A percentile compares a stretch with the other conserved stretches of the same genome.
Conservation (phyloP, 2,113 vertebrate genomes). For the Prunella fulvescens region DNA sequence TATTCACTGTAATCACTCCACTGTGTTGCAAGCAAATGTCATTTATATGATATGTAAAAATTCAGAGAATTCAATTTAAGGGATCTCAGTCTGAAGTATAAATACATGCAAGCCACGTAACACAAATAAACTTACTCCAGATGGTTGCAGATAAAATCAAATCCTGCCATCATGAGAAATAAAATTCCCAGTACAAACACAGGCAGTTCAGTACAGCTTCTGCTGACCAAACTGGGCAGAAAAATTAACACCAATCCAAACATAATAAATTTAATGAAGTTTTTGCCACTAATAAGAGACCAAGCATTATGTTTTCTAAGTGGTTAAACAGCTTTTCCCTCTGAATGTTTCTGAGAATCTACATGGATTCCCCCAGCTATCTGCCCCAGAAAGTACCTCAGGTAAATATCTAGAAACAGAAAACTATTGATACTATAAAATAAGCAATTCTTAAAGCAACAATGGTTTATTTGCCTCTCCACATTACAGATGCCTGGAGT, state of each 20-base stretch:
- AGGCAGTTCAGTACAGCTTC: constrained; percentile 16
- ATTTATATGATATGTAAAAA: constrained; percentile 69
- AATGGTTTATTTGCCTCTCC: constrained; percentile 28
- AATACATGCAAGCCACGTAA: constrained; percentile 71
- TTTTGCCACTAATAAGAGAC: background rate
- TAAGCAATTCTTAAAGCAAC: constrained; percentile 12
- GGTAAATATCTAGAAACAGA: constrained; percentile 11
- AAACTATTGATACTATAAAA: constrained; percentile 49
- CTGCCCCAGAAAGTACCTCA: background rate
- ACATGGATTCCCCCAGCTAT: background rate
- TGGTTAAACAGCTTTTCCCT: background rate
- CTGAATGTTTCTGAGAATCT: background rate
- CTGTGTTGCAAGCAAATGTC: constrained; percentile 71
- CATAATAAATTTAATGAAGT: constrained; percentile 36
- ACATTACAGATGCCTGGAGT: background rate
- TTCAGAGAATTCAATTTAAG: constrained; percentile 67
- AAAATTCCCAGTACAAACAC: constrained; percentile 59
- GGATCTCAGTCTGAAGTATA: constrained; percentile 65
- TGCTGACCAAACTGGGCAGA: constrained; percentile 52
- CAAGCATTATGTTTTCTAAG: background rate
- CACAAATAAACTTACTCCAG: constrained; percentile 74
- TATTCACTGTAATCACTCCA: constrained; percentile 71
- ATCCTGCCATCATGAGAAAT: constrained; percentile 54
- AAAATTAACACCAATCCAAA: constrained; percentile 53
- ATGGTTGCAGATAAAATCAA: constrained; percentile 73